Percentiles rank a stretch among this genome's conserved stretches.
These are phyloP conservation scores for Tetranychus truncatus DNA, from an alignment of 2,888 invertebrate species.

Conservation along the genomic window DNA sequence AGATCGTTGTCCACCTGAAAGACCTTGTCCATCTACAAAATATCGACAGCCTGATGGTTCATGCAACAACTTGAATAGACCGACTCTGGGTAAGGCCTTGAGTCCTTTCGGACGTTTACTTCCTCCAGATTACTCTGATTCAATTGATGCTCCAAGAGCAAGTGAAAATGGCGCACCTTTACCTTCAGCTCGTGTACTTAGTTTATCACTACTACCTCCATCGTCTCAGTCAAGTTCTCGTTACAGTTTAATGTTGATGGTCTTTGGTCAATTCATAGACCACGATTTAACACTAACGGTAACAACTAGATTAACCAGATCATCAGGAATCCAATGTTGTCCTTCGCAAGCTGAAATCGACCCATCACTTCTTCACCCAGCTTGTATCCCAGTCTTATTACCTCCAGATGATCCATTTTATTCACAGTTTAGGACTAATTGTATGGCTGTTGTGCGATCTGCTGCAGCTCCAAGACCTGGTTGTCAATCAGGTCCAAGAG, in stretches of 20 bases:
- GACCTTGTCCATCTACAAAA: neutral
- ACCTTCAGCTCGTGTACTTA: neutral
- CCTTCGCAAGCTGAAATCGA: neutral
- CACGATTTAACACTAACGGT: neutral
- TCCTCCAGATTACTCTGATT: neutral
- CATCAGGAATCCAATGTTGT: neutral
- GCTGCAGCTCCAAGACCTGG: constrained; percentile 49
- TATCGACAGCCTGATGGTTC: neutral
- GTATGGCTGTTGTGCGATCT: constrained; percentile 35
- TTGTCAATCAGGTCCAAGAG: constrained; percentile 41
- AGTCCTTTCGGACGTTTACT: neutral
- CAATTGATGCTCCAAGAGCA: neutral
- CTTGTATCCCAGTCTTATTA: neutral
- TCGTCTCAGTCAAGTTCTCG: neutral
- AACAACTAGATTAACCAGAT: neutral
- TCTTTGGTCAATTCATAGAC: neutral
- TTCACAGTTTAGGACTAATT: neutral
- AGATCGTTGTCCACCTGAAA: no score
- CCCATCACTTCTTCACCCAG: neutral
- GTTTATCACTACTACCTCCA: neutral
- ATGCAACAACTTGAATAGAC: neutral
- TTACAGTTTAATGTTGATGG: neutral
- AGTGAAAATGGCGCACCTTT: neutral
- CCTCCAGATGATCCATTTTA: neutral
- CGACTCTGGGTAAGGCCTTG: neutral